Evolutionary conservation across 2,888 invertebrate genomes (phyloP).

Genomic region (Epinotia bilunana): DNA sequence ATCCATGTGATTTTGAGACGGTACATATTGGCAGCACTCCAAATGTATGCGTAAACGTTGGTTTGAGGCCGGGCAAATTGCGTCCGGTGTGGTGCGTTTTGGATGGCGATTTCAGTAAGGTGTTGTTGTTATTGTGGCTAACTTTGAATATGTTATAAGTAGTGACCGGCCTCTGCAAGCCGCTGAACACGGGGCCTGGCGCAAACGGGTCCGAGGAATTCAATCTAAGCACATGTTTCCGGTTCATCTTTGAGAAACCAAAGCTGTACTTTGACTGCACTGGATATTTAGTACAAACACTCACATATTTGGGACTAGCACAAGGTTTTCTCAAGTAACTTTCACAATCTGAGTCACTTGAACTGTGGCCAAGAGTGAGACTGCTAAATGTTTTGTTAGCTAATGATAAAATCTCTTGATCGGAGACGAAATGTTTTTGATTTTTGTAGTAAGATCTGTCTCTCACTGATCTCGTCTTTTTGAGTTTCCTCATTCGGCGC

Average conservation of each 20-base stretch:
- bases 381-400: constrained; percentile 82
- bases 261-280: constrained; percentile 71
- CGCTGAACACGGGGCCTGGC: constrained; percentile 81
- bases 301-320: constrained; percentile 77
- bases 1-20: constrained; percentile 58
- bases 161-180: constrained; percentile 75
- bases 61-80: constrained; percentile 72
- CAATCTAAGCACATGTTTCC: constrained; percentile 67
- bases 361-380: constrained; percentile 84
- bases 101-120: constrained; percentile 71
- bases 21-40: constrained; percentile 75
- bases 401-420: constrained; percentile 84
- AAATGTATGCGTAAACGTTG: constrained; percentile 79
- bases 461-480: constrained; percentile 80
- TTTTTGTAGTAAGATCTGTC: constrained; percentile 82
- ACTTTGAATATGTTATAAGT: constrained; percentile 80
- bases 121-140: constrained; percentile 77
- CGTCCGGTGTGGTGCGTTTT: constrained; percentile 66
- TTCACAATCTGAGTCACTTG: constrained; percentile 81
- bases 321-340: constrained; percentile 72
- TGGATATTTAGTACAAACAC: constrained; percentile 77
- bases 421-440: constrained; percentile 83
- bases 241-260: constrained; percentile 72
- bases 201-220: constrained; percentile 80
- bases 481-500: constrained; percentile 78